Percentiles rank a stretch among this genome's conserved stretches.
These are phyloP conservation scores for Macrostomum lignano DNA, from an alignment of 1,140 invertebrate genomes.

Conservation along the genomic window DNA sequence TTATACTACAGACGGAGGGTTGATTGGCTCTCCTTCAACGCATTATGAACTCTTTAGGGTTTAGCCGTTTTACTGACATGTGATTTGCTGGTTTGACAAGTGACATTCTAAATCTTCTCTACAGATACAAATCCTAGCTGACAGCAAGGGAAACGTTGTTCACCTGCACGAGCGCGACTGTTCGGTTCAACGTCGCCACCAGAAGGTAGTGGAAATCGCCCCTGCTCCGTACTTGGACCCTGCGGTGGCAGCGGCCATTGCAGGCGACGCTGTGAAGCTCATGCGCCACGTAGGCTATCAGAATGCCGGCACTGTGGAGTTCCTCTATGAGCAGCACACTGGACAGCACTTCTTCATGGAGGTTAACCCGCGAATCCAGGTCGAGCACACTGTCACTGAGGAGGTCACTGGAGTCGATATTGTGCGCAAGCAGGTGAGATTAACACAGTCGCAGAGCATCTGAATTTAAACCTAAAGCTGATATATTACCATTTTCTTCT, in stretches of 20 bases:
- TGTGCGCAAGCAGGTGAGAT: no score
- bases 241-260: constrained; percentile 49
- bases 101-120: no score
- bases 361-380: constrained; percentile 89
- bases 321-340: constrained; percentile 52
- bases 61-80: no score
- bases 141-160: constrained; percentile 71
- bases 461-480: no score
- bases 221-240: constrained; percentile 58
- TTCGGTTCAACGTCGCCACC: constrained; percentile 82
- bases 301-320: constrained; percentile 94
- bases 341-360: constrained; percentile 97
- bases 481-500: no score
- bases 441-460: no score
- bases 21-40: no score
- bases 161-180: constrained; percentile 92
- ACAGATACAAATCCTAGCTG: no score
- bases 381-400: constrained; percentile 95
- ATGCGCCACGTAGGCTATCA: constrained; percentile 49
- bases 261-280: constrained; percentile 57
- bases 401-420: constrained; percentile 97
- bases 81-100: no score
- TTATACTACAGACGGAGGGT: no score
- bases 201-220: constrained; percentile 87
- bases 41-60: no score